Percentiles rank a stretch among this genome's conserved stretches.
Evolutionary conservation across 2,113 vertebrate genomes (phyloP).

Genomic region (Lycocorax pyrrhopterus): DNA sequence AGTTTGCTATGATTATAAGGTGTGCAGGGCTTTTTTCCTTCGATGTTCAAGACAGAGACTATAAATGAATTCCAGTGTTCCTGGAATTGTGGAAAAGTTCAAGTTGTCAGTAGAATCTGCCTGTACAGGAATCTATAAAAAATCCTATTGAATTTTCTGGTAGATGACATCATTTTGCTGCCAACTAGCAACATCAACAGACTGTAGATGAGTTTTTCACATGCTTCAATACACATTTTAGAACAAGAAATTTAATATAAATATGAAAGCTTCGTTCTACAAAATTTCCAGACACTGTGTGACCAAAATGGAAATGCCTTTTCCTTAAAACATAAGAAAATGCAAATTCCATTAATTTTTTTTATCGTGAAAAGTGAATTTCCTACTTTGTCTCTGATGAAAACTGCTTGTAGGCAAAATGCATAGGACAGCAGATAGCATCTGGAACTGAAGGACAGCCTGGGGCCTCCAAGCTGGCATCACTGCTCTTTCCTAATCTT

Average conservation of each 20-base stretch:
- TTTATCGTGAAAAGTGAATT: background rate
- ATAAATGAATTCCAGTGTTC: background rate
- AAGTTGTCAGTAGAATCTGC: background rate
- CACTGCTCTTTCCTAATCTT: background rate
- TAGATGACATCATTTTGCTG: background rate
- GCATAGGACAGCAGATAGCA: background rate
- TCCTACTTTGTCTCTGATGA: background rate
- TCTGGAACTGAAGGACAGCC: background rate
- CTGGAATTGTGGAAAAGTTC: background rate
- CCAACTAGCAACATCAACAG: background rate
- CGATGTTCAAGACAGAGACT: background rate
- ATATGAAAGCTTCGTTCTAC: background rate
- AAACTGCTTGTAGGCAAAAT: background rate
- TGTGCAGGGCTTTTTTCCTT: background rate
- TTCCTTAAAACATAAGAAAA: background rate
- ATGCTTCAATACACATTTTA: background rate
- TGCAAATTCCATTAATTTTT: background rate
- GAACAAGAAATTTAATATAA: background rate
- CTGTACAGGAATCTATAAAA: background rate
- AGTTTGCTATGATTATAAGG: background rate
- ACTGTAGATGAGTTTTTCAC: slow-evolving; percentile 1
- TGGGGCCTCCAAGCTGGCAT: background rate
- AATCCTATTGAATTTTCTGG: background rate
- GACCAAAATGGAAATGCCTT: background rate
- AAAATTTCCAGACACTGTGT: background rate